These are phyloP conservation scores for Ceyx margarethae DNA, from an alignment of 2,113 vertebrate species.

Conservation along the genomic window DNA sequence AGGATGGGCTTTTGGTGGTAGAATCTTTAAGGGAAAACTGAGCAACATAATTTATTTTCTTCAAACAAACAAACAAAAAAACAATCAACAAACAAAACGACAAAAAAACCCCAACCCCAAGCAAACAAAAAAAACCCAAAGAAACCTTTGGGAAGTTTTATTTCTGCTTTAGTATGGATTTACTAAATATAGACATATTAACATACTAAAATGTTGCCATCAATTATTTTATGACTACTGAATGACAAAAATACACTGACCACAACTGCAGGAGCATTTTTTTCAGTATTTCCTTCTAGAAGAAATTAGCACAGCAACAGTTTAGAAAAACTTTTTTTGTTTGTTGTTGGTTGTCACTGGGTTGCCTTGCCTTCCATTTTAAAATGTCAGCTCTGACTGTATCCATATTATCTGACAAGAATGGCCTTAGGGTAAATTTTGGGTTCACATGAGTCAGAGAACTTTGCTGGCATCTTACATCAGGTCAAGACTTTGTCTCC, in stretches of 20 bases:
- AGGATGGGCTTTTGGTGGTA: background rate
- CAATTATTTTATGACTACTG: background rate
- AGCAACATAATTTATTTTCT: background rate
- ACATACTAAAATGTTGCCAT: background rate
- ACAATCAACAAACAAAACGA: no score
- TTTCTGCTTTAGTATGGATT: background rate
- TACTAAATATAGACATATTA: background rate
- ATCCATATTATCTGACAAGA: background rate
- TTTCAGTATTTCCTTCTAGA: background rate
- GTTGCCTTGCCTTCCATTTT: background rate
- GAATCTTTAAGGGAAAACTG: background rate
- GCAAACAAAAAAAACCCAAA: background rate
- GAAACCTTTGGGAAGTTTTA: background rate
- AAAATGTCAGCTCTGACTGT: background rate
- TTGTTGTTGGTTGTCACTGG: background rate
- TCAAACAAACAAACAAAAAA: no score
- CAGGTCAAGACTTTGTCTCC: background rate
- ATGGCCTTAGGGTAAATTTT: background rate
- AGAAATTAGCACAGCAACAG: background rate
- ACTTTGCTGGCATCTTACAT: background rate
- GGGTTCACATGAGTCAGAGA: background rate
- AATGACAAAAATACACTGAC: background rate
- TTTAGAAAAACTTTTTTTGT: background rate
- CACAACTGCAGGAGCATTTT: background rate
- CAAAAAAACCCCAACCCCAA: no score